A percentile compares a stretch with the other conserved stretches of the same genome.
phyloP scores from a whole-genome alignment of 2,113 vertebrate genomes.

The Onychostruthus taczanowskii region DNA sequence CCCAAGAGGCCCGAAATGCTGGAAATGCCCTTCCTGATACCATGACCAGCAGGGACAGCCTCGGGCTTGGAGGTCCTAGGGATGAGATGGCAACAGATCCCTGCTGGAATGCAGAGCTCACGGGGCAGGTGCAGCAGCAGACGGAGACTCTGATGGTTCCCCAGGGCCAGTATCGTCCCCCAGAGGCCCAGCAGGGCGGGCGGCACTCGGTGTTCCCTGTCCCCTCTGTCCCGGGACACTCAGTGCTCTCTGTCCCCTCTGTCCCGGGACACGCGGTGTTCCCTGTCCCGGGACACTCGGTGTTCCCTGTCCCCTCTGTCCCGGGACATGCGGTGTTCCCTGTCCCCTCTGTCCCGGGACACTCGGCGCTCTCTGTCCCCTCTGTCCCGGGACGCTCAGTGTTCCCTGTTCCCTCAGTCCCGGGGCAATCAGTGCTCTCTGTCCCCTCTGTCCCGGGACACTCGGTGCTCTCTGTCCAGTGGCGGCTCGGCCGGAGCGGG shows the following conservation, averaged over 20 bases:
- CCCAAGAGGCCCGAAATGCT: rapidly evolving
- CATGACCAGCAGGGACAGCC: background rate
- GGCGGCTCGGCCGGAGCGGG: too few relatives aligned
- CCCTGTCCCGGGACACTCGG: background rate
- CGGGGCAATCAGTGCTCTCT: too few relatives aligned
- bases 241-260: too few relatives aligned
- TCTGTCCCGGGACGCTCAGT: background rate
- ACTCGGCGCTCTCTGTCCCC: background rate
- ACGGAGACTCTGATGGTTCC: background rate
- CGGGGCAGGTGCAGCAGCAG: background rate
- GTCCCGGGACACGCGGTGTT: background rate
- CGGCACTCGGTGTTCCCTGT: too few relatives aligned
- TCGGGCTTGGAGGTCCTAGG: background rate
- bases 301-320: too few relatives aligned
- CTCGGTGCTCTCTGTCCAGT: too few relatives aligned
- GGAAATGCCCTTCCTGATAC: too few relatives aligned
- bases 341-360: too few relatives aligned
- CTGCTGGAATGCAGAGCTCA: background rate
- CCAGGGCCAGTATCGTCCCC: rapidly evolving
- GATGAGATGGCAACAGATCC: too few relatives aligned
- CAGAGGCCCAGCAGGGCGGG: too few relatives aligned
- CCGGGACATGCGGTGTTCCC: rapidly evolving
- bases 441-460: background rate
- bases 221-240: too few relatives aligned
- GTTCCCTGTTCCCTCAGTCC: background rate